Conservation (phyloP, 1,140 invertebrate genomes). For the Uloborus diversus region DNA sequence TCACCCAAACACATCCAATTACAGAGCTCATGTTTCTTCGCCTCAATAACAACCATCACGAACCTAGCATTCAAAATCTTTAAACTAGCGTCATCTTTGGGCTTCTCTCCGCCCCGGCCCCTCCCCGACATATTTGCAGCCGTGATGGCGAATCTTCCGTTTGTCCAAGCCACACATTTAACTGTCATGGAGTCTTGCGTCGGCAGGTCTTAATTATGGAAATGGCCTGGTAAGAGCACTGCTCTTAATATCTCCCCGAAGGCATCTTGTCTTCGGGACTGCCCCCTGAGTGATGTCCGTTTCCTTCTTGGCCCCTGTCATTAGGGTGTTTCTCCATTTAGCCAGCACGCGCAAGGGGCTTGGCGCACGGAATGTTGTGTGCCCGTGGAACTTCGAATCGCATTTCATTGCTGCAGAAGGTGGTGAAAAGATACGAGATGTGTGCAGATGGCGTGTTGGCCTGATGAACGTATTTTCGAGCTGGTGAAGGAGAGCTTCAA, state of each 20-base stretch:
- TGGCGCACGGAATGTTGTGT: background rate
- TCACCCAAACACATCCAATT: no score
- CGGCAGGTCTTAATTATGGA: slow-evolving; percentile 14
- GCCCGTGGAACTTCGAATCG: background rate
- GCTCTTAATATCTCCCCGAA: slow-evolving; percentile 1
- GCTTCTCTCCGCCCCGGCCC: no score
- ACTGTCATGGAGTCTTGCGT: slow-evolving; percentile 1
- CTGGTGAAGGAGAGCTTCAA: no score
- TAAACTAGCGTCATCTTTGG: no score
- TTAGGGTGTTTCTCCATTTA: background rate
- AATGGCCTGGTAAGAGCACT: background rate
- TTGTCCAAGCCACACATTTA: background rate
- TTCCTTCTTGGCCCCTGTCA: background rate
- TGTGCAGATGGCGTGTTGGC: background rate
- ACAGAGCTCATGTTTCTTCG: no score
- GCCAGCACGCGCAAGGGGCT: slow-evolving; percentile 8
- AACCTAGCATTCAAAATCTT: no score
- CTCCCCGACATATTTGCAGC: no score
- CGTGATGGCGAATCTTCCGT: background rate
- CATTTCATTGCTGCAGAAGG: background rate
- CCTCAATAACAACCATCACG: no score
- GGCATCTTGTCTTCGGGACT: slow-evolving; percentile 22
- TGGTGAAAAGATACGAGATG: background rate
- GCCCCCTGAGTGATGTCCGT: slow-evolving; percentile 27
- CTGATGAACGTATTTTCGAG: no score